Evolutionary conservation across 2,797 vertebrate species (phyloP).

Genomic region (Molossus alvarezi): DNA sequence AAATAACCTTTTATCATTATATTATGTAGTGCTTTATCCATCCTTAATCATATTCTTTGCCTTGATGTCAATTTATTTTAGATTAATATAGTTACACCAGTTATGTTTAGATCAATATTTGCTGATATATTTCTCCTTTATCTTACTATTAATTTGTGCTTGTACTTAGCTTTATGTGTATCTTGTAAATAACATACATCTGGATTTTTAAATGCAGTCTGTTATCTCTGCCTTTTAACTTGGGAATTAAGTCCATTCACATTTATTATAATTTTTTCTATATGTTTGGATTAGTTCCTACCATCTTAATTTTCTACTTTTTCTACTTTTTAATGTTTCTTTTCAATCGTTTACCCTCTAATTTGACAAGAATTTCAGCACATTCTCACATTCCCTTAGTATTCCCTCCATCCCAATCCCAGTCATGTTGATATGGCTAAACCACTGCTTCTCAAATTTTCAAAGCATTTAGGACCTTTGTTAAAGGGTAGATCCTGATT

Average conservation of each 20-base stretch:
- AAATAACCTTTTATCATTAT: neutral
- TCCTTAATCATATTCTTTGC: neutral
- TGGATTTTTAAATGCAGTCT: neutral
- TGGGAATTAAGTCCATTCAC: slow-evolving; percentile 2
- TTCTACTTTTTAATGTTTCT: neutral
- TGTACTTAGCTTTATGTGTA: neutral
- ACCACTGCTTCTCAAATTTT: neutral
- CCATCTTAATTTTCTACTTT: slow-evolving; percentile 20
- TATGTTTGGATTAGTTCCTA: neutral
- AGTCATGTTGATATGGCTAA: neutral
- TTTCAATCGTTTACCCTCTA: neutral
- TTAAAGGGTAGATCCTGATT: slow-evolving; percentile 3
- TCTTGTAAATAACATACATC: slow-evolving; percentile 1
- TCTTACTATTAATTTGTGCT: slow-evolving; percentile 34
- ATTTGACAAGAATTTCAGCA: neutral
- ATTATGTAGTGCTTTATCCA: neutral
- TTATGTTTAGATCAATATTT: neutral
- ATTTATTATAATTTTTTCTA: neutral
- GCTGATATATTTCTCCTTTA: neutral
- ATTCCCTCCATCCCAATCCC: neutral
- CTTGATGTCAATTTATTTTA: neutral
- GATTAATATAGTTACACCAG: neutral
- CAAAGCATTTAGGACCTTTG: neutral
- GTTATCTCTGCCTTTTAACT: neutral
- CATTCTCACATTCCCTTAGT: neutral